phyloP scores from a whole-genome alignment of 2,888 invertebrate genomes.

The Galerucella calmariensis region DNA sequence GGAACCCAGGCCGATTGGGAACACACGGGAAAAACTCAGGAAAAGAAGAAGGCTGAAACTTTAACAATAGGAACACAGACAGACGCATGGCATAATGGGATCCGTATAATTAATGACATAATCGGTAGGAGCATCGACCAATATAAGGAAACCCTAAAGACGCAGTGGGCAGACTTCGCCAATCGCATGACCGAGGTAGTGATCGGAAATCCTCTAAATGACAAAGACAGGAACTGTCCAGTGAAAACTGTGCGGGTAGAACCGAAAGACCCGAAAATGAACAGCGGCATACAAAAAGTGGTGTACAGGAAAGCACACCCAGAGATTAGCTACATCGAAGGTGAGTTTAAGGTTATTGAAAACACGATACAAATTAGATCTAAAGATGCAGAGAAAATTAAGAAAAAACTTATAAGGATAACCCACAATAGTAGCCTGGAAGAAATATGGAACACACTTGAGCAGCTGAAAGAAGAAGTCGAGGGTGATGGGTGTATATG shows the following conservation, averaged over 20 bases:
- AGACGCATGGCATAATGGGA: background rate
- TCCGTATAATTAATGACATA: slow-evolving; percentile 1
- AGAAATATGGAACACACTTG: no score
- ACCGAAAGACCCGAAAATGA: background rate
- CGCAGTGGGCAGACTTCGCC: slow-evolving; percentile 2
- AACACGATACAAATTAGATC: background rate
- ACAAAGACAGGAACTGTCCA: no score
- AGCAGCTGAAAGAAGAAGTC: no score
- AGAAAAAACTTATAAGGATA: no score
- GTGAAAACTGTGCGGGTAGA: no score
- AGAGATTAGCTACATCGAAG: no score
- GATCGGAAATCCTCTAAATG: background rate
- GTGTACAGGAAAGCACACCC: background rate
- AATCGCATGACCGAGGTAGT: slow-evolving; percentile 1
- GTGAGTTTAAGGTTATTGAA: background rate
- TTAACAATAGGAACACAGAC: background rate
- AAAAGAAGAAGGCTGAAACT: background rate
- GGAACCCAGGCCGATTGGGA: no score
- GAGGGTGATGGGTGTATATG: no score
- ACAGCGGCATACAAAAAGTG: background rate
- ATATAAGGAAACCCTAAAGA: slow-evolving; percentile 9
- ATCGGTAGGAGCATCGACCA: slow-evolving; percentile 6
- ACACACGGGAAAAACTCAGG: no score
- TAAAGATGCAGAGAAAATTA: slow-evolving; percentile 3
- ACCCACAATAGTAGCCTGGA: no score